A percentile compares a stretch with the other conserved stretches of the same genome.
These are phyloP conservation scores for Mus pahari DNA, from an alignment of 2,113 vertebrate species.

Conservation along the genomic window DNA sequence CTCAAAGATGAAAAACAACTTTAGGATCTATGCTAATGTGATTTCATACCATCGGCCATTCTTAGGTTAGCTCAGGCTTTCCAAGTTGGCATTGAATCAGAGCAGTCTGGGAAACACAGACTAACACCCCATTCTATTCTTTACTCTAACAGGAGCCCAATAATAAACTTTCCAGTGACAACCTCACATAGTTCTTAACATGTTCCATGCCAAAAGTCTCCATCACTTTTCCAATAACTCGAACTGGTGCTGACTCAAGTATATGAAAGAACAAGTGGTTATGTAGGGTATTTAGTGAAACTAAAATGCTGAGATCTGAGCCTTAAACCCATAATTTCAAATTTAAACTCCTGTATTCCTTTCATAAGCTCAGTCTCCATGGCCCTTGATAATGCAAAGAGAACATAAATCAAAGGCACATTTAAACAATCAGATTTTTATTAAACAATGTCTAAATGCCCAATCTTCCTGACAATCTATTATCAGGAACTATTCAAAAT, in stretches of 20 bases:
- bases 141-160: background rate
- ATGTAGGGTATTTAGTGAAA: background rate
- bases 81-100: background rate
- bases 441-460: constrained; percentile 17
- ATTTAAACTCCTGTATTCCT: background rate
- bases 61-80: background rate
- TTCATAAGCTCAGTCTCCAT: background rate
- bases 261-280: background rate
- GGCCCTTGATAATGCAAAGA: background rate
- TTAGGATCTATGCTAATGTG: background rate
- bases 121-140: background rate
- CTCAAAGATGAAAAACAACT: background rate
- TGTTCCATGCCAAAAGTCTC: background rate
- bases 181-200: background rate
- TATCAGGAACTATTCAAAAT: constrained; percentile 36
- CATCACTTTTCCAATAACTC: background rate
- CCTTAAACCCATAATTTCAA: background rate
- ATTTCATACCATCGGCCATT: background rate
- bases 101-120: background rate
- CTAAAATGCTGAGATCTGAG: background rate
- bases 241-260: background rate
- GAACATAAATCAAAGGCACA: background rate
- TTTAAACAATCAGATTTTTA: background rate
- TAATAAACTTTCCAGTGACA: background rate
- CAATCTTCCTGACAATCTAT: constrained; percentile 54